A percentile compares a stretch with the other conserved stretches of the same genome.
Conservation (phyloP, 2,797 vertebrate species). For the Zalophus californianus region DNA sequence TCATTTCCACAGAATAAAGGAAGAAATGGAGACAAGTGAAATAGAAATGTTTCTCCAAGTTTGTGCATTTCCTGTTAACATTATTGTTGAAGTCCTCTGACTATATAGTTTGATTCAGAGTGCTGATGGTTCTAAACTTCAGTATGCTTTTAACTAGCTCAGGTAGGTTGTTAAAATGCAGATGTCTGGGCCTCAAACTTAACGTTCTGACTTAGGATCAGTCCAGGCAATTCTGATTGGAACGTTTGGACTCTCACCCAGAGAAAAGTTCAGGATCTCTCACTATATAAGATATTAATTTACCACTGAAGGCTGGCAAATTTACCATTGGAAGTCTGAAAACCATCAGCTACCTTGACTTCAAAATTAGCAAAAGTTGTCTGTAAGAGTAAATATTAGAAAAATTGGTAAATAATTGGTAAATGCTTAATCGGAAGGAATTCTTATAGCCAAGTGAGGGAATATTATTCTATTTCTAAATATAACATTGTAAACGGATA, state of each 20-base stretch:
- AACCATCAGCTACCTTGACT: background rate
- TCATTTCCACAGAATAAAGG: background rate
- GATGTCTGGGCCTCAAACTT: background rate
- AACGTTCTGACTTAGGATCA: background rate
- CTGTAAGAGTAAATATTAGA: constrained; percentile 1
- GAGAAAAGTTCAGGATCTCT: background rate
- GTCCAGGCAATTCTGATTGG: background rate
- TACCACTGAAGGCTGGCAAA: background rate
- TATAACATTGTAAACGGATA: background rate
- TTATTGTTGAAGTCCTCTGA: background rate
- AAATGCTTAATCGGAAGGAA: background rate
- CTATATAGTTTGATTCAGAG: background rate
- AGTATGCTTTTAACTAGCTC: background rate
- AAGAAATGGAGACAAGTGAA: constrained; percentile 14
- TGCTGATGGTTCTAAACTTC: background rate
- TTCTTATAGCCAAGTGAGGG: background rate
- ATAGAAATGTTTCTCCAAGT: background rate
- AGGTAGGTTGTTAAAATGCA: background rate
- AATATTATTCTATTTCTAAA: background rate
- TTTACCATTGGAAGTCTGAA: background rate
- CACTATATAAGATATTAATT: background rate
- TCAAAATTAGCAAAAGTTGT: constrained; percentile 6
- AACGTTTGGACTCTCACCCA: background rate
- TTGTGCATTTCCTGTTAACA: background rate
- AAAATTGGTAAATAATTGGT: background rate